These are phyloP conservation scores for Trypoxylus dichotomus DNA, from an alignment of 1,140 invertebrate genomes.

Conservation along the genomic window DNA sequence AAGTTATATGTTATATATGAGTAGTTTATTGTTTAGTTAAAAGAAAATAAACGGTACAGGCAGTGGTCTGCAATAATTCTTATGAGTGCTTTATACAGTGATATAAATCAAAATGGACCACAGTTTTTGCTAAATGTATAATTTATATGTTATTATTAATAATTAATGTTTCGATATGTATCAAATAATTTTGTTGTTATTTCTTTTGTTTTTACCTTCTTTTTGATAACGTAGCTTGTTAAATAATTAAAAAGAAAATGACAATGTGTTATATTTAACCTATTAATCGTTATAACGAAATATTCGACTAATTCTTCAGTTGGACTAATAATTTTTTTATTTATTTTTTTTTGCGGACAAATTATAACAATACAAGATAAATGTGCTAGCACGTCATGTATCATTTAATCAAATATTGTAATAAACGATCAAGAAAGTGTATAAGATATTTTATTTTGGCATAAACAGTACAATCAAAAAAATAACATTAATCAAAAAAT, in stretches of 20 bases:
- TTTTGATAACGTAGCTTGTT: background rate
- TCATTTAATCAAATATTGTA: constrained; percentile 24
- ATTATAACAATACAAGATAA: background rate
- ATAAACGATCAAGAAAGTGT: background rate
- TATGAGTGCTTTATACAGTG: background rate
- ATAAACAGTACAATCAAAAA: background rate
- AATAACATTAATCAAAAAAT: background rate
- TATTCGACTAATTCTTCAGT: background rate
- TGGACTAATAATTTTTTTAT: background rate
- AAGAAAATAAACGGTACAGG: no score
- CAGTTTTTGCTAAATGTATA: background rate
- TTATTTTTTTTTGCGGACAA: background rate
- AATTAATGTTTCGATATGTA: background rate
- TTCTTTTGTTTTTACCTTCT: background rate
- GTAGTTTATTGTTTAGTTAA: background rate
- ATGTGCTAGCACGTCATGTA: constrained; percentile 9
- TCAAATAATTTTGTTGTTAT: background rate
- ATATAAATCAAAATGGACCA: background rate
- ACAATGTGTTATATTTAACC: background rate
- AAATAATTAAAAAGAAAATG: background rate
- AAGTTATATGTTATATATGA: background rate
- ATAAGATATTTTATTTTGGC: background rate
- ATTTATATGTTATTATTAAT: background rate
- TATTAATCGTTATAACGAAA: background rate
- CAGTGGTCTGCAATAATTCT: background rate